Percentiles rank a stretch among this genome's conserved stretches.
Conservation (phyloP, 2,888 invertebrate genomes). For the Dynastes hyllus region DNA sequence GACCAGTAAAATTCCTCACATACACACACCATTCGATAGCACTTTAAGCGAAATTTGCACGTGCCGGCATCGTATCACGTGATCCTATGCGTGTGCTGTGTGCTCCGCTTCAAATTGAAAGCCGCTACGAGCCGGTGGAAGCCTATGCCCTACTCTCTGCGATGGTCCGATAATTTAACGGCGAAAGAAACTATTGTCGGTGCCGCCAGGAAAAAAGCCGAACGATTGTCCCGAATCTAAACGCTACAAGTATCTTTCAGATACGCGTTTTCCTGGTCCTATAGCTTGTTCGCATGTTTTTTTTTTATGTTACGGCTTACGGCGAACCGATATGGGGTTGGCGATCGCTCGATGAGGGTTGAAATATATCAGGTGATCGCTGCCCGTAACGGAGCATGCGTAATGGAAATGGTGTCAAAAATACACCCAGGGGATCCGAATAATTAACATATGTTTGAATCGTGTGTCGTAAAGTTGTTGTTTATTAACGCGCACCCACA, state of each 20-base stretch:
- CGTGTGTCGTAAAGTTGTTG: constrained; percentile 21
- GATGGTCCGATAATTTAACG: constrained; percentile 12
- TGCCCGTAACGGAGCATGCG: constrained; percentile 24
- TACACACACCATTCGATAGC: constrained; percentile 16
- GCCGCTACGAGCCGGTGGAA: constrained; percentile 28
- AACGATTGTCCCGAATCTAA: not conserved
- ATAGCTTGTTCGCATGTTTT: not conserved
- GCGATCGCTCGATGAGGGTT: constrained; percentile 44
- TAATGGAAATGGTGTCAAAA: constrained; percentile 34
- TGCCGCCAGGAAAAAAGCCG: not conserved
- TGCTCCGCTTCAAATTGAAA: constrained; percentile 14
- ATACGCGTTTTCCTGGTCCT: not conserved
- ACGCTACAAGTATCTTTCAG: not conserved
- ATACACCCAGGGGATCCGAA: constrained; percentile 31
- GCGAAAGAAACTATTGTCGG: constrained; percentile 2
- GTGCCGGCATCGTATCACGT: constrained; percentile 54
- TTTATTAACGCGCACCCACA: not conserved
- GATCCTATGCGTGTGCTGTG: constrained; percentile 38
- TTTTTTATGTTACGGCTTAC: not conserved
- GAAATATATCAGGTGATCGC: constrained; percentile 36
- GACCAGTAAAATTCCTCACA: constrained; percentile 28
- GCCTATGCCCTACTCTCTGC: constrained; percentile 25
- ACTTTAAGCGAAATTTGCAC: constrained; percentile 53
- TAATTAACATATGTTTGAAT: constrained; percentile 11
- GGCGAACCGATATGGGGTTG: constrained; percentile 24